Evolutionary conservation across 2,888 invertebrate species (phyloP).

Genomic region (Plagodis pulveraria): DNA sequence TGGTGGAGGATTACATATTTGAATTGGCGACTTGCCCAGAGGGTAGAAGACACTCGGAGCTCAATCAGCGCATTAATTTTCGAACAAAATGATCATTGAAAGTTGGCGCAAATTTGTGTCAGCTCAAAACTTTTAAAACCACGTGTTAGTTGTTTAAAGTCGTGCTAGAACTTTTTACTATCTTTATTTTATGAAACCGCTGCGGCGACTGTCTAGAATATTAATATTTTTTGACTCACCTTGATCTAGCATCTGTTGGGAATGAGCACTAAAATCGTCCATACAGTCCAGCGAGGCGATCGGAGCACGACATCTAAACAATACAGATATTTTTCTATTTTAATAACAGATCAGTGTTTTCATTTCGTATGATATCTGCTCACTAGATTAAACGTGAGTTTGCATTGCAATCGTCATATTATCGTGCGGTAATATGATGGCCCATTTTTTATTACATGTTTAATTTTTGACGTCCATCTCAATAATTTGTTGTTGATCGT

Average conservation of each 20-base stretch:
- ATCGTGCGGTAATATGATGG: background rate
- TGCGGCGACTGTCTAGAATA: conserved; percentile 1
- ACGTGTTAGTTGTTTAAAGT: background rate
- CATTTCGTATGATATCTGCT: conserved; percentile 17
- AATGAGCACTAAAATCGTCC: conserved; percentile 94
- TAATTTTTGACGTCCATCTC: background rate
- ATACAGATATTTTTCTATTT: conserved; percentile 45
- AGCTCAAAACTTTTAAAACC: background rate
- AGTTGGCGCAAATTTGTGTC: background rate
- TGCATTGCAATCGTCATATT: conserved; percentile 7
- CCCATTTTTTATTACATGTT: conserved; percentile 1
- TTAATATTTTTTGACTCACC: conserved; percentile 53
- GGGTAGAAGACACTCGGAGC: background rate
- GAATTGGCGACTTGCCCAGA: conserved; percentile 6
- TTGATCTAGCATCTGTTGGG: conserved; percentile 82
- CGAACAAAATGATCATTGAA: background rate
- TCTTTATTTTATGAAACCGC: conserved; percentile 6
- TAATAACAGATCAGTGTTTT: conserved; percentile 24
- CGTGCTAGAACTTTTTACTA: background rate
- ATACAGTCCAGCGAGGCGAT: conserved; percentile 97
- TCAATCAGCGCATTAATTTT: conserved; percentile 10
- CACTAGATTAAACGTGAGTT: conserved; percentile 11
- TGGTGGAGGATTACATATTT: background rate
- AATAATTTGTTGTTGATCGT: no score
- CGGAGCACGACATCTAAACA: conserved; percentile 92